Conservation (phyloP, 2,888 invertebrate genomes). For the Philereme vetulata region DNA sequence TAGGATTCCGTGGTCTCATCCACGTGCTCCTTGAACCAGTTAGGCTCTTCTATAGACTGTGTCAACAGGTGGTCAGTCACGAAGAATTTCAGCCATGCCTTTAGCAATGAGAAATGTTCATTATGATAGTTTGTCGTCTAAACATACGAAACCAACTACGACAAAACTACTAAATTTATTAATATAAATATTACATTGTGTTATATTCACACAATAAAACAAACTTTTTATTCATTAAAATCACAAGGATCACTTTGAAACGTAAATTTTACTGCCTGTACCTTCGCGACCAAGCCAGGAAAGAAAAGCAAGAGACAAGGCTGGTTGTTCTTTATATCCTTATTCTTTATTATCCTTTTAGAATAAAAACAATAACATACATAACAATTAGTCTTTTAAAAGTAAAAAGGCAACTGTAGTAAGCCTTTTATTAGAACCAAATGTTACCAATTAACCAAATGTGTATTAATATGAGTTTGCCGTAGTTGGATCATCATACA, state of each 20-base stretch:
- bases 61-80: conserved; percentile 80
- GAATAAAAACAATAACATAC: too few relatives aligned
- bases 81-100: conserved; percentile 85
- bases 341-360: too few relatives aligned
- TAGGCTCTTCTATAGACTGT: conserved; percentile 77
- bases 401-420: too few relatives aligned
- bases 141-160: conserved; percentile 21
- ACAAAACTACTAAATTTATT: not conserved
- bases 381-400: too few relatives aligned
- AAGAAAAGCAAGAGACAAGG: too few relatives aligned
- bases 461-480: not conserved
- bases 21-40: conserved; percentile 73
- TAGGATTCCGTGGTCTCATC: conserved; percentile 69
- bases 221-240: too few relatives aligned
- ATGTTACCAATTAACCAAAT: too few relatives aligned
- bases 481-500: not conserved
- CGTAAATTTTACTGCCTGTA: too few relatives aligned
- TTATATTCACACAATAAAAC: not conserved
- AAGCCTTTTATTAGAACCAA: too few relatives aligned
- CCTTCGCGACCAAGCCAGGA: too few relatives aligned
- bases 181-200: not conserved
- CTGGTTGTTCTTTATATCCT: too few relatives aligned
- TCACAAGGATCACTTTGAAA: too few relatives aligned
- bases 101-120: conserved; percentile 70
- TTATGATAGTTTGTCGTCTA: conserved; percentile 14